These are phyloP conservation scores for Chorisops tibialis DNA, from an alignment of 2,888 invertebrate genomes.

Conservation along the genomic window DNA sequence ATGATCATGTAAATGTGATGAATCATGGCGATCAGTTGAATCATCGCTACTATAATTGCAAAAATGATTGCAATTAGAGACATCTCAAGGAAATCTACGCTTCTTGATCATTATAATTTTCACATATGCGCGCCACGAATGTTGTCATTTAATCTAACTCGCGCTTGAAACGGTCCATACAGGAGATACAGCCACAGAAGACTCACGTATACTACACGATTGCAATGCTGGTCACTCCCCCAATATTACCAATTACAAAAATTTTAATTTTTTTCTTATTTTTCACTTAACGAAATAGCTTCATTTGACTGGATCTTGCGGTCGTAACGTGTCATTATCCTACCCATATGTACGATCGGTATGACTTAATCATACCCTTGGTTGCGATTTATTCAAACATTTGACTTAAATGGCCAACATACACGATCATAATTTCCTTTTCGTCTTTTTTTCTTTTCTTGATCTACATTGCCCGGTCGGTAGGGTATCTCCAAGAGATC, in stretches of 20 bases:
- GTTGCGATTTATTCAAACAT: constrained; percentile 30
- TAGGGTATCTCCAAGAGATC: too few species aligned
- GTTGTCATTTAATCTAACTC: too few species aligned
- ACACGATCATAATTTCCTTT: constrained; percentile 16
- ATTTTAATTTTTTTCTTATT: background rate
- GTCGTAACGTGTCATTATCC: constrained; percentile 30
- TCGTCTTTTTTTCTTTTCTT: background rate
- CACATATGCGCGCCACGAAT: background rate
- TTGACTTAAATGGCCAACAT: constrained; percentile 27
- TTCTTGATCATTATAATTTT: constrained; percentile 5
- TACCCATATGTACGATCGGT: constrained; percentile 16
- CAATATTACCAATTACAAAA: background rate
- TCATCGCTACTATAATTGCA: constrained; percentile 6
- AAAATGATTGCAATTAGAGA: background rate
- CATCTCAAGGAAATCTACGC: too few species aligned
- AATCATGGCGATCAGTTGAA: constrained; percentile 2
- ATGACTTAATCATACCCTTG: constrained; percentile 32
- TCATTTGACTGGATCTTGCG: constrained; percentile 13
- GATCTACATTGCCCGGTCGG: constrained; percentile 1
- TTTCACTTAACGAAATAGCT: constrained; percentile 22
- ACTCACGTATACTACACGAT: too few species aligned
- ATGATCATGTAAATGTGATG: constrained; percentile 3
- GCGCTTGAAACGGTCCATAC: too few species aligned
- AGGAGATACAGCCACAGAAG: too few species aligned
- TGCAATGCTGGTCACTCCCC: constrained; percentile 4